Percentiles rank a stretch among this genome's conserved stretches.
Conservation (phyloP, 2,797 vertebrate species). For the Hemibagrus guttatus region DNA sequence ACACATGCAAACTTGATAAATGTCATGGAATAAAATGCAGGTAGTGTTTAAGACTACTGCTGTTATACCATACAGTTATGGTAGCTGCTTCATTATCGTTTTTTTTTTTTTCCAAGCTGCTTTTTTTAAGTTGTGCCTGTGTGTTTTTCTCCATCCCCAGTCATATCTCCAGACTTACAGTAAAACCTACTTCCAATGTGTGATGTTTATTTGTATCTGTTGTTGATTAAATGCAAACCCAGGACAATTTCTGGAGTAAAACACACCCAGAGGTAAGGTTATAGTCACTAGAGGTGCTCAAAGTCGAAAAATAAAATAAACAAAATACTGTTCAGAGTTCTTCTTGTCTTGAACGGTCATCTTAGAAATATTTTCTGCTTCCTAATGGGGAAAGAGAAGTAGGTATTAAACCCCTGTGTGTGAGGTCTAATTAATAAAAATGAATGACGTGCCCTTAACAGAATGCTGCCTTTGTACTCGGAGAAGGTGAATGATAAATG, state of each 20-base stretch:
- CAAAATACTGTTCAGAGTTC: background rate
- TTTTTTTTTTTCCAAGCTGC: background rate
- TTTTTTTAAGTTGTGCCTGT: background rate
- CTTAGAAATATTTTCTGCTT: background rate
- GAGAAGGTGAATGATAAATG: background rate
- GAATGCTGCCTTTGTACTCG: slow-evolving; percentile 14
- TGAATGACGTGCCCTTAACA: background rate
- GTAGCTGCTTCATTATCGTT: background rate
- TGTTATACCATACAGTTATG: background rate
- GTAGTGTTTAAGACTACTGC: background rate
- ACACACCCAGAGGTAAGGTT: slow-evolving; percentile 83
- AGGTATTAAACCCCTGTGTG: background rate
- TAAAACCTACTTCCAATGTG: slow-evolving; percentile 28
- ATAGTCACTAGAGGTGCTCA: slow-evolving; percentile 12
- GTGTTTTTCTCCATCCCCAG: slow-evolving; percentile 40
- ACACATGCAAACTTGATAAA: background rate
- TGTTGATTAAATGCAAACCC: slow-evolving; percentile 77
- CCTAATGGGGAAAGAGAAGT: background rate
- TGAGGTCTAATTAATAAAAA: slow-evolving; percentile 2
- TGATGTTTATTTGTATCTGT: slow-evolving; percentile 62
- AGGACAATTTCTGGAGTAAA: slow-evolving; percentile 88
- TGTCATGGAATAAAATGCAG: slow-evolving; percentile 1
- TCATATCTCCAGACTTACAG: slow-evolving; percentile 16
- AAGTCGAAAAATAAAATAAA: background rate
- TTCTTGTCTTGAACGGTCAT: background rate